Evolutionary conservation across 64 coral and sea anemone genomes (phyloP), one percentile per base, ranked within the genome.

Genomic region (Stylophora pistillata): DNA sequence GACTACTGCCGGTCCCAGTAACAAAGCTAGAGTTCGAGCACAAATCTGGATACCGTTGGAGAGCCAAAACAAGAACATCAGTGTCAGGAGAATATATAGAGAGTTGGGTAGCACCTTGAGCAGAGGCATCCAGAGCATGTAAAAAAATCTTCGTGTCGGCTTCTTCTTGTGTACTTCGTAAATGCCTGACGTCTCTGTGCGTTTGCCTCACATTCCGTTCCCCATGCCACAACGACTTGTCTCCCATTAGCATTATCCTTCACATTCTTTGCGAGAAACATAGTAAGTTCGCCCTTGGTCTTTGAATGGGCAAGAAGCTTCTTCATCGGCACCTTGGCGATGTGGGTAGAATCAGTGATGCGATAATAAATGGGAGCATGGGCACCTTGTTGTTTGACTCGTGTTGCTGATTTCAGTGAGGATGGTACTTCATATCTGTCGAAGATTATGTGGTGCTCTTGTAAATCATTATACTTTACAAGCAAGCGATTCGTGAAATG

Each of bases 201-300:
- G 80, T 91, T 91, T 91, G 89, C 79, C 31, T 91, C 71, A 55
- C 89, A 91, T 76, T 85, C 71, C 30, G 55, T 76, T 76, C 70
- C 79, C 89, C 79, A 91, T 56, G 72, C 89, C 89, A 91, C 79
- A 85, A 91, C 72, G 20, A 91, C 87, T 80, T 89, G 75, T 80
- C 62, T 79, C 87, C 76, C 63, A 41, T 41, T n/a, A 66, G 74
- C 75, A 78, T 68, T 15, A 47, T 79, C 87, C 57, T 47, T 78
- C 27, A 88, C 76, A 69, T 89, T 89, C 87, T 89, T 57, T 79
- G 60, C 76, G 37, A 79, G 76, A 80, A 80, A 71, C 60, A 11
- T 89, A 31, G 87, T 79, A 71, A 89, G 87, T 89, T 89, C 76
- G 59, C 37, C 76, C 78, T 90, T 83, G 78, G 88, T 90, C 78